These are phyloP conservation scores for Ornithoptera alexandrae DNA, from an alignment of 2,888 invertebrate species.

Conservation along the genomic window DNA sequence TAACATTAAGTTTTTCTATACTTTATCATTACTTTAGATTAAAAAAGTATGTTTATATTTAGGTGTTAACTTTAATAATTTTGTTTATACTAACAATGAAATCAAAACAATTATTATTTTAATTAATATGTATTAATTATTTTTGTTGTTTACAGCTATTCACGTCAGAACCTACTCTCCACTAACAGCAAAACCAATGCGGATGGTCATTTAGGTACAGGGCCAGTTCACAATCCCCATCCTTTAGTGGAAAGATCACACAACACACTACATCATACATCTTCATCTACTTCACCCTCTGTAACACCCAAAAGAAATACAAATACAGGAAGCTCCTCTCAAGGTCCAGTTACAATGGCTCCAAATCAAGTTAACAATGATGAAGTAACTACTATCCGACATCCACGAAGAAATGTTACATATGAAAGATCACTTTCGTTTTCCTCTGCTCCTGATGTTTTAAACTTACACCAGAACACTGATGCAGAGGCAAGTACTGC, in stretches of 20 bases:
- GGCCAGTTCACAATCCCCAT: constrained; percentile 58
- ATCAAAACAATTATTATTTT: background rate
- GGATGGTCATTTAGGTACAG: constrained; percentile 70
- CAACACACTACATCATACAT: constrained; percentile 67
- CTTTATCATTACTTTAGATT: background rate
- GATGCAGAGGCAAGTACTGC: constrained; percentile 42
- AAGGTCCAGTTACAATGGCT: constrained; percentile 30
- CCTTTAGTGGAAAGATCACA: constrained; percentile 80
- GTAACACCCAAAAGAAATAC: constrained; percentile 65
- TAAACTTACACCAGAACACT: constrained; percentile 75
- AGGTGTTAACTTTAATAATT: constrained; percentile 8
- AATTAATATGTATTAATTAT: constrained; percentile 17
- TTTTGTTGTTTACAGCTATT: constrained; percentile 83
- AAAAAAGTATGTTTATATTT: background rate
- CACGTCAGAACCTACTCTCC: constrained; percentile 92
- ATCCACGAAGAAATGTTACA: constrained; percentile 54
- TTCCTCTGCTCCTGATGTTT: constrained; percentile 79
- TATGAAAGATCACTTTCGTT: constrained; percentile 70
- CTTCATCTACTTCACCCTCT: constrained; percentile 52
- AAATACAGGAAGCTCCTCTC: constrained; percentile 46
- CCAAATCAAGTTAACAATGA: constrained; percentile 38
- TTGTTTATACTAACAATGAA: constrained; percentile 14
- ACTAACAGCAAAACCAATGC: constrained; percentile 87
- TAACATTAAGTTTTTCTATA: background rate
- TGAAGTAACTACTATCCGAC: constrained; percentile 39